Percentiles rank a stretch among this genome's conserved stretches.
phyloP scores from a whole-genome alignment of 2,113 vertebrate genomes.

The Campylomormyrus tamandua region DNA sequence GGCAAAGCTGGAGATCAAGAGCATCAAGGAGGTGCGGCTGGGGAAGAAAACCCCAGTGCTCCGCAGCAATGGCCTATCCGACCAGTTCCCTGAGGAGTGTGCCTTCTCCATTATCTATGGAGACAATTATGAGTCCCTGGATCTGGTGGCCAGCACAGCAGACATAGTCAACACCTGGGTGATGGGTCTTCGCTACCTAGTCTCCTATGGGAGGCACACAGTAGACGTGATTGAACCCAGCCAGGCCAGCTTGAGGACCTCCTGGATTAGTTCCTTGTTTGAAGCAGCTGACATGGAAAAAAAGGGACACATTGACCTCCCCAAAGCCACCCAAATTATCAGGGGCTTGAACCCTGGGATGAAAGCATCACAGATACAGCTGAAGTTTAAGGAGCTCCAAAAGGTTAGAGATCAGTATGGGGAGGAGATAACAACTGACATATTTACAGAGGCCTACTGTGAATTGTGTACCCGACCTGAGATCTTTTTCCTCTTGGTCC shows the following conservation, averaged over 20 bases:
- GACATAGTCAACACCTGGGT: conserved; percentile 87
- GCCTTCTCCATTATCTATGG: conserved; percentile 89
- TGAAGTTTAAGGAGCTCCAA: conserved; percentile 87
- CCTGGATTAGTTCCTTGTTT: conserved; percentile 81
- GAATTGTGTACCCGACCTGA: conserved; percentile 86
- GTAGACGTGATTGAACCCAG: conserved; percentile 62
- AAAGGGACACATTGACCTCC: conserved; percentile 68
- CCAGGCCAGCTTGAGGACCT: conserved; percentile 72
- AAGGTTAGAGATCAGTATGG: conserved; percentile 71
- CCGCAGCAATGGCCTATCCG: conserved; percentile 81
- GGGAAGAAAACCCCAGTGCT: conserved; percentile 85
- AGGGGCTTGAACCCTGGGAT: conserved; percentile 83
- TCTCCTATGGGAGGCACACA: conserved; percentile 78
- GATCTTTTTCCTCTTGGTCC: conserved; percentile 83
- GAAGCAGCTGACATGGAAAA: conserved; percentile 73
- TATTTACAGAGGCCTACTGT: conserved; percentile 77
- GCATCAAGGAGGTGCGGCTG: conserved; percentile 80
- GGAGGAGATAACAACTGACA: conserved; percentile 65
- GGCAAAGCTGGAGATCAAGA: conserved; percentile 85
- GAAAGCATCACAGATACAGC: conserved; percentile 75
- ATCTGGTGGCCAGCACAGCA: conserved; percentile 77
- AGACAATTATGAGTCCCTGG: conserved; percentile 87
- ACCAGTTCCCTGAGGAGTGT: conserved; percentile 84
- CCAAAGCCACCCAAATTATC: conserved; percentile 78
- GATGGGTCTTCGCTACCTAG: conserved; percentile 83